Base-by-base conservation (phyloP, 2,113 vertebrate species). In the Engraulis encrasicolus region DNA sequence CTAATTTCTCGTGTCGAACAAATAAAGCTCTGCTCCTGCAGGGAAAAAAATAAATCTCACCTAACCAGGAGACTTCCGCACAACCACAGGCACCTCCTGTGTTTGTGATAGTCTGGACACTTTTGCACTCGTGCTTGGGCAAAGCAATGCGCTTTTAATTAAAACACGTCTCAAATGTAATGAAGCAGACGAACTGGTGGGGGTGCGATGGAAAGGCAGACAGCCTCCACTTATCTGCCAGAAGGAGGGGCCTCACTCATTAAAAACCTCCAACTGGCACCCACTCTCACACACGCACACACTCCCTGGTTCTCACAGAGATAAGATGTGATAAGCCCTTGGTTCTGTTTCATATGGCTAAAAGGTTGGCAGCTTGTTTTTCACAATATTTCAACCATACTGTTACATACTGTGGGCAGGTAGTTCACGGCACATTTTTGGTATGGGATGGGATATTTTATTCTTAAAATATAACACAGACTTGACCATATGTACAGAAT, bases 211-310 rank as follows among this genome's bases (percentile, higher is more conserved):
- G n/a, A n/a, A n/a, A n/a, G n/a, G n/a, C n/a, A n/a, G n/a, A n/a
- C n/a, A n/a, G n/a, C n/a, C n/a, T n/a, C n/a, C n/a, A 77, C 85
- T 86, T 84, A 84, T 86, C 85, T 31, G 79, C 49, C 34, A 36
- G 36, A 86, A 80, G 78, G 81, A 74, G 78, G 58, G 37, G 58
- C 82, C 61, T 20, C 83, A 20, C 81, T 27, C 80, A 86, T 66
- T 66, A 66, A 66, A 66, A 66, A 27, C 58, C 58, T 66, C 66
- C 23, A 34, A 23, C 20, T 49, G 27, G 66, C n/a, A n/a, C n/a
- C n/a, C n/a, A n/a, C n/a, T n/a, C n/a, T n/a, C n/a, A n/a, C n/a
- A n/a, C n/a, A n/a, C n/a, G n/a, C n/a, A n/a, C n/a, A n/a, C n/a
- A n/a, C 71, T 23, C 3, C 37, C 15, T 49, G n/a, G 31, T 34